Conservation (phyloP, 2,113 vertebrate genomes). For the Phaethon lepturus region DNA sequence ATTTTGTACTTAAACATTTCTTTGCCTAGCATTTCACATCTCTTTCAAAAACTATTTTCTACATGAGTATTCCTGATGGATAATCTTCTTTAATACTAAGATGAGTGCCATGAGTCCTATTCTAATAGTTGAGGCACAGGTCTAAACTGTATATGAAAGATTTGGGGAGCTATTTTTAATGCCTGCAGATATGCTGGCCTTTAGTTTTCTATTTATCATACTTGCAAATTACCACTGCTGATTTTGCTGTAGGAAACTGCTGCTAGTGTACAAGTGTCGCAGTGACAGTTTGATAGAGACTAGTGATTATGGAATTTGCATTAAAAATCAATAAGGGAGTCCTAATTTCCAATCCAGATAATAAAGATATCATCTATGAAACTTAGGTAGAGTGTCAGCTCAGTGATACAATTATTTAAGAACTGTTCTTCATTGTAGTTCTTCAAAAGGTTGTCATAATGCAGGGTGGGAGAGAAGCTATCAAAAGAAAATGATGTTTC, state of each 20-base stretch:
- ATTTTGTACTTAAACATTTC: not conserved
- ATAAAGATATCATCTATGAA: constrained; percentile 19
- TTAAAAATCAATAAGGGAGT: constrained; percentile 43
- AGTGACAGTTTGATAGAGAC: constrained; percentile 31
- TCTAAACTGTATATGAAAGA: not conserved
- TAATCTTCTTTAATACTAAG: not conserved
- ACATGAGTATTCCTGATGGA: not conserved
- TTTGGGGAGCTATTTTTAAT: not conserved
- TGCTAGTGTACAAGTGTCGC: not conserved
- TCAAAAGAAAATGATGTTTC: not conserved
- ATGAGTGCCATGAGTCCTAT: not conserved
- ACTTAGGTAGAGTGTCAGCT: not conserved
- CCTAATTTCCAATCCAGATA: not conserved
- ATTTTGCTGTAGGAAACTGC: not conserved
- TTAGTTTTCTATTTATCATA: not conserved
- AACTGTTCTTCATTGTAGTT: not conserved
- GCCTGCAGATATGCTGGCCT: not conserved
- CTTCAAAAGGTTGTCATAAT: not conserved
- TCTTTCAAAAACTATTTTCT: not conserved
- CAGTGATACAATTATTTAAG: constrained; percentile 10
- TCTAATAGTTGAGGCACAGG: not conserved
- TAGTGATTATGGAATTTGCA: constrained; percentile 27
- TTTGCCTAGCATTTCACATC: not conserved
- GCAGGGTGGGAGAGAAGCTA: not conserved
- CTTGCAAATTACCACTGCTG: not conserved